Evolutionary conservation across 2,888 invertebrate species (phyloP).

Genomic region (Priocnemis perturbator): DNA sequence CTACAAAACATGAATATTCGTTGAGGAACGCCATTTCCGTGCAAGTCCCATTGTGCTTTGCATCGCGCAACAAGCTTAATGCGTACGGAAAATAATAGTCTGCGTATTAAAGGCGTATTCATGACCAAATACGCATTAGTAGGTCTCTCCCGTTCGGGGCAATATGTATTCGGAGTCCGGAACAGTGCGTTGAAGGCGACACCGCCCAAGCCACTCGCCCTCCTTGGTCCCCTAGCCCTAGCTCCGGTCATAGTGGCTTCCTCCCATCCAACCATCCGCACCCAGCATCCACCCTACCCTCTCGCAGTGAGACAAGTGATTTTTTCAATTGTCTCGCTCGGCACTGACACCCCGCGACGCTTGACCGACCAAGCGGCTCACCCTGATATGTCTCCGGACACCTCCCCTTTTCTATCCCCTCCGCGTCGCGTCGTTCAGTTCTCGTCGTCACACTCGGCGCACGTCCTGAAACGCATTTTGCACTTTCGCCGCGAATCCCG

Average conservation of each 20-base stretch:
- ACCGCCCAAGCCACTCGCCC: constrained; percentile 49
- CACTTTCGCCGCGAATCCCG: constrained; percentile 36
- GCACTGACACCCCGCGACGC: constrained; percentile 62
- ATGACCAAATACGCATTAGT: too few relatives aligned
- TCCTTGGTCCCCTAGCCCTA: constrained; percentile 38
- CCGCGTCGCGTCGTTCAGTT: constrained; percentile 17
- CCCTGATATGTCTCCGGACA: constrained; percentile 51
- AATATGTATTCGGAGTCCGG: constrained; percentile 61
- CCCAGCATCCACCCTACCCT: constrained; percentile 56
- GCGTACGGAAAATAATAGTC: too few relatives aligned
- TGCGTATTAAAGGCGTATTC: too few relatives aligned
- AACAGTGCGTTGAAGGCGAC: constrained; percentile 67
- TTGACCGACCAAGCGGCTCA: constrained; percentile 71
- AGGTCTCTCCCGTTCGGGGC: constrained; percentile 39
- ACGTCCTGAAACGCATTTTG: constrained; percentile 47
- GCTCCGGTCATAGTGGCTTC: constrained; percentile 31
- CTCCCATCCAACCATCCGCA: constrained; percentile 7
- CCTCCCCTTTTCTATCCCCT: constrained; percentile 7
- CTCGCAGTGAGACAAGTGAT: constrained; percentile 72
- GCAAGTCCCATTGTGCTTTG: too few relatives aligned
- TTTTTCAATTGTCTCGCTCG: constrained; percentile 73
- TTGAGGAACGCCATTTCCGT: too few relatives aligned
- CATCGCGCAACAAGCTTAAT: too few relatives aligned
- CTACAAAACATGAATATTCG: too few relatives aligned
- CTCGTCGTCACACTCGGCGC: constrained; percentile 34